phyloP scores from a whole-genome alignment of 1,140 invertebrate species.

The Potamilus streckersoni region DNA sequence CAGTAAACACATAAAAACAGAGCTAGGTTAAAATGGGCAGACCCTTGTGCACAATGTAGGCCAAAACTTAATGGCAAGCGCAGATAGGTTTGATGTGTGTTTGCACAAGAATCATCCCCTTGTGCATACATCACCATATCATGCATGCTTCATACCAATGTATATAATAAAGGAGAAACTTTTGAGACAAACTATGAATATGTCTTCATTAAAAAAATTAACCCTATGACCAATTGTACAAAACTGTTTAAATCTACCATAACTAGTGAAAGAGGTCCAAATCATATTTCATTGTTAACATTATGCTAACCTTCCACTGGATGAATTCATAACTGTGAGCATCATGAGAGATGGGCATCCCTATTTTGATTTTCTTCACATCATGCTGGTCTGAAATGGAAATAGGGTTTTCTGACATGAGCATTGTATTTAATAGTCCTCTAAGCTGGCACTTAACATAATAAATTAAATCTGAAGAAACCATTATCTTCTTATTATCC shows the following conservation, averaged over 20 bases:
- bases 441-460: too few species aligned
- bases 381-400: constrained; percentile 42
- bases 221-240: too few species aligned
- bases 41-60: too few species aligned
- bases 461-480: too few species aligned
- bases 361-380: constrained; percentile 50
- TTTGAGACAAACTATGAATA: neutral
- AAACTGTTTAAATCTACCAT: constrained; percentile 1
- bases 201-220: neutral
- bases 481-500: too few species aligned
- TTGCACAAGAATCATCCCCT: neutral
- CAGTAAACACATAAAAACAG: too few species aligned
- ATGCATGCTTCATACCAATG: neutral
- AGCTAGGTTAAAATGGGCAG: too few species aligned
- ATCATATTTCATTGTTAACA: neutral
- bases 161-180: neutral
- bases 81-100: neutral
- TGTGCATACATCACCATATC: neutral
- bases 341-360: constrained; percentile 49
- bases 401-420: too few species aligned
- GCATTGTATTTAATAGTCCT: too few species aligned
- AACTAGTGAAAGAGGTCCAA: neutral
- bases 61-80: too few species aligned
- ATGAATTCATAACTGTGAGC: constrained; percentile 52
- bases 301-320: constrained; percentile 46